phyloP scores from a whole-genome alignment of 1,140 invertebrate genomes.

The Drosophila kanapiae region DNA sequence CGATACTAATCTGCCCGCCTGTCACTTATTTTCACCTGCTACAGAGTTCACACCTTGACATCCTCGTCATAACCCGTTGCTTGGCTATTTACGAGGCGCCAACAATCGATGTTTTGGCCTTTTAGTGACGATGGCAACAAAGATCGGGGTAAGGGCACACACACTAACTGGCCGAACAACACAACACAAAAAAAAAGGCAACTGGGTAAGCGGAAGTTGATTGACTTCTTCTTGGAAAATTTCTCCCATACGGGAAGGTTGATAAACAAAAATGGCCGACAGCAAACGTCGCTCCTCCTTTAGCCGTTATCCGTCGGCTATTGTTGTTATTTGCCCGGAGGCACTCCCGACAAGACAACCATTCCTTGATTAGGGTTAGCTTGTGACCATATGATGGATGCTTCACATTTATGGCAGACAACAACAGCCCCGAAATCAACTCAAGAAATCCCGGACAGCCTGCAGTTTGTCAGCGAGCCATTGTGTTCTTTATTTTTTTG shows the following conservation, averaged over 20 bases:
- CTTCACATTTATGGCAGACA: slow-evolving; percentile 45
- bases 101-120: slow-evolving; percentile 27
- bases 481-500: slow-evolving; percentile 28
- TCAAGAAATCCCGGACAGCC: slow-evolving; percentile 26
- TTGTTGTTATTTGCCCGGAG: slow-evolving; percentile 37
- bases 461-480: slow-evolving; percentile 13
- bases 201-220: slow-evolving; percentile 63
- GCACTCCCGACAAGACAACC: slow-evolving; percentile 22
- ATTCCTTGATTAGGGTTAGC: slow-evolving; percentile 66
- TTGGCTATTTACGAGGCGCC: neutral
- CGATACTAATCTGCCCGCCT: neutral
- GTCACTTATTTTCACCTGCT: slow-evolving; percentile 6
- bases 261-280: slow-evolving; percentile 75
- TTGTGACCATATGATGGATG: slow-evolving; percentile 50
- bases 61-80: neutral
- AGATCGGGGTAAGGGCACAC: neutral
- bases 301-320: slow-evolving; percentile 27
- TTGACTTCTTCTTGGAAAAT: slow-evolving; percentile 69
- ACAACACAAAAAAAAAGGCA: slow-evolving; percentile 33
- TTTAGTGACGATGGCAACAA: slow-evolving; percentile 45
- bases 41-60: neutral
- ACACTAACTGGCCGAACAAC: slow-evolving; percentile 7
- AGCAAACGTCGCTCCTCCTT: slow-evolving; percentile 12
- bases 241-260: slow-evolving; percentile 69
- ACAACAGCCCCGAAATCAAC: slow-evolving; percentile 9